Conservation (phyloP, 2,797 vertebrate species). For the Pantherophis alleghaniensis region DNA sequence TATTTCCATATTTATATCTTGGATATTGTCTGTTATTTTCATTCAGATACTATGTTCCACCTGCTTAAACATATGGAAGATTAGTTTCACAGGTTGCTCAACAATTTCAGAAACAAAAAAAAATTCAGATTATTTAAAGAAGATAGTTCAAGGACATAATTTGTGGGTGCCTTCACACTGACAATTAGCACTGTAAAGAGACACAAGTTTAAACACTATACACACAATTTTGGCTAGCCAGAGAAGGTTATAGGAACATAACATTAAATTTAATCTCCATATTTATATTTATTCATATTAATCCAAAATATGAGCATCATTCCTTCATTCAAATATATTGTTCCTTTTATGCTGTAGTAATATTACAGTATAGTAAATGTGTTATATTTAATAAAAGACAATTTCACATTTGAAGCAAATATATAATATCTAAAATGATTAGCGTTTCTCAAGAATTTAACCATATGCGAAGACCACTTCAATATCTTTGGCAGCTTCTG, state of each 20-base stretch:
- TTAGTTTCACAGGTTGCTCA: constrained; percentile 4
- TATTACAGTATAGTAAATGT: no score
- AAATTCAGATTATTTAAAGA: background rate
- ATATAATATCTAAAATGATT: no score
- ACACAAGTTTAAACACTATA: background rate
- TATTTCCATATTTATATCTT: no score
- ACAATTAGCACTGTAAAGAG: constrained; percentile 1
- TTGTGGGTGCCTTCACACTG: constrained; percentile 18
- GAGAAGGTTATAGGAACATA: background rate
- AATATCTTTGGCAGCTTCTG: no score
- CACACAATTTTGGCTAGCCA: background rate
- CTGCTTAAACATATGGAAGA: background rate
- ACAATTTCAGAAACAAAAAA: constrained; percentile 14
- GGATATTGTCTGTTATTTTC: no score
- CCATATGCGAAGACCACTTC: no score
- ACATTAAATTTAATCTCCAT: background rate
- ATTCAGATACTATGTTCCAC: no score
- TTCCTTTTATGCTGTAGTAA: background rate
- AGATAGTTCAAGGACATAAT: constrained; percentile 8
- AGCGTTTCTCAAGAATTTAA: no score
- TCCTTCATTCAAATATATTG: background rate
- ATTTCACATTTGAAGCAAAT: no score
- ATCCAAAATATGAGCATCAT: background rate
- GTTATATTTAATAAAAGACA: no score
- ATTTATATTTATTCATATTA: background rate